Evolutionary conservation across 2,113 vertebrate genomes (phyloP), one percentile per base, ranked within the genome.

Genomic region (Lagenorhynchus albirostris): DNA sequence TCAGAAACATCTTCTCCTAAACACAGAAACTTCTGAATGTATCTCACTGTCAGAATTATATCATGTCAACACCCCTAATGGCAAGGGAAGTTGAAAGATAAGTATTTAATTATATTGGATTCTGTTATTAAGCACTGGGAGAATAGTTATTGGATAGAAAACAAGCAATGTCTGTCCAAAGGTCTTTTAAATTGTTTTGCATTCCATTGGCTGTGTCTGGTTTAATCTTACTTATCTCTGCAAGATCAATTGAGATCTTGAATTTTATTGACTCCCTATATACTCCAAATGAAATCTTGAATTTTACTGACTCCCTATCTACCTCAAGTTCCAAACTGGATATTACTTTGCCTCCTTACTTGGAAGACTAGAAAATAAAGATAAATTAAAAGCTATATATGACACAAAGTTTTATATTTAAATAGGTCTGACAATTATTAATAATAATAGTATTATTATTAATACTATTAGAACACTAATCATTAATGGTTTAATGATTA

Each of bases 181-280:
- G 15, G 1, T 79, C 25, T 76, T 86, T 73, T 60, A 53, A 77
- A 63, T 21, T 50, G 85, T 33, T 94, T 80, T 83, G 17, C 26
- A 88, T 95, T 96, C 79, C 50, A 90, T 18, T 74, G 0, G 33
- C 20, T 55, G 18, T 36, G 10, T 55, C 38, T 73, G 11, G 79
- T 87, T 95, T 96, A 60, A 90, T 92, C 21, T 36, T 95, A 55
- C n/a, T 85, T 96, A 82, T 74, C 4, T 63, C 38, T 95, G 63
- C 2, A 94, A 95, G 31, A 93, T 70, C 50, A 58, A 53, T 38
- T 50, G 26, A 80, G 73, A 83, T 83, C 71, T 83, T 77, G 17
- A 60, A 90, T 67, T 76, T 71, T 88, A 73, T 71, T 83, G 36
- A 76, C 58, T 70, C 31, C 41, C 25, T 67, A 73, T 47, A 17